Evolutionary conservation across 2,113 vertebrate species (phyloP), one percentile per base, ranked within the genome.

Genomic region (Isichthys henryi): DNA sequence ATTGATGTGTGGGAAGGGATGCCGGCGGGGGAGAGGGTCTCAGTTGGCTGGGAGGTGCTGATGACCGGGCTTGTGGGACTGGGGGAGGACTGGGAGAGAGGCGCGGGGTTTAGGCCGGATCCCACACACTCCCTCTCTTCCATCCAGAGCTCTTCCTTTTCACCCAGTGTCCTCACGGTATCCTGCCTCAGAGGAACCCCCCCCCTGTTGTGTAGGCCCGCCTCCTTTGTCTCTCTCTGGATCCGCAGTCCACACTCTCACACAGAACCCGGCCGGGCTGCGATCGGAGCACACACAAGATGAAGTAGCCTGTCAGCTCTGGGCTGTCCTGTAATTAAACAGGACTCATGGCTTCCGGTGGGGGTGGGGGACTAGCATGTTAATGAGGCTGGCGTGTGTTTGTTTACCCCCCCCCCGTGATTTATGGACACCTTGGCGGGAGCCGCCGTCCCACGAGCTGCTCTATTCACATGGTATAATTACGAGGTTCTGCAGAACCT

Each of bases 291-390:
- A 92, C 90, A 62, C 39, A 46, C 43, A 83, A 83, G 80, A 83
- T 48, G 80, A 48, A 83, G 80, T 83, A 21, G 43, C 19, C 80
- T 43, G 2, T 48, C 80, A 46, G 50, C 23, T 50, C 91, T 77
- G n/a, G 90, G 91, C 90, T 90, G 31, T 43, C 89, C 88, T 93
- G 90, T 91, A 77, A 91, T 94, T 88, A 90, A 86, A 58, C 87
- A 86, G 86, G 90, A 90, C 90, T 87, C 50, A 83, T 90, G 84
- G 53, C 86, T 91, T 91, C 88, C 82, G 84, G 89, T 89, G 62
- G 90, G 23, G 23, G 53, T 7, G 70, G 70, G 70, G 39, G 9
- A 21, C 80, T 1, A 77, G 91, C 90, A 90, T 92, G 83, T 92
- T 92, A 93, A 93, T 92, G 84, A 92, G 88, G 52, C 86, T 43